Conservation (phyloP, 2,888 invertebrate species). For the Merodon equestris region DNA sequence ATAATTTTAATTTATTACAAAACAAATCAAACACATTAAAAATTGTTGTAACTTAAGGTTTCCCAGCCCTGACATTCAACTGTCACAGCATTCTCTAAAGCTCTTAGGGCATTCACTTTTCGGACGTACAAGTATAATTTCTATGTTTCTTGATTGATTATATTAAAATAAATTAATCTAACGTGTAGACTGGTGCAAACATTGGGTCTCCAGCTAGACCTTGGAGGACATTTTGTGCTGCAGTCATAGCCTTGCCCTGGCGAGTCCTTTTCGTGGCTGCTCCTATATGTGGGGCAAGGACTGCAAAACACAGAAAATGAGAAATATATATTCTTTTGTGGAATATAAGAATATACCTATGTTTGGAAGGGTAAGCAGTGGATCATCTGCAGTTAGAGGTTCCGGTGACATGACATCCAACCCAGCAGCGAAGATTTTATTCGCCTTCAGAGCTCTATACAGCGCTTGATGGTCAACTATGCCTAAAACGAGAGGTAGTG, state of each 20-base stretch:
- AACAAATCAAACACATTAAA: too few relatives aligned
- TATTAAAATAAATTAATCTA: slow-evolving; percentile 4
- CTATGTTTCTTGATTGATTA: too few relatives aligned
- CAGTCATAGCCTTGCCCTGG: slow-evolving; percentile 86
- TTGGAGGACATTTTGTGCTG: slow-evolving; percentile 89
- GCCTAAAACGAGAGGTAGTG: slow-evolving; percentile 77
- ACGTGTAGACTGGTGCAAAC: slow-evolving; percentile 80
- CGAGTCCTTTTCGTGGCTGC: slow-evolving; percentile 90
- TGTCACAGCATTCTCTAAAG: too few relatives aligned
- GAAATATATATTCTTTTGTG: too few relatives aligned
- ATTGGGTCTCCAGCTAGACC: slow-evolving; percentile 86
- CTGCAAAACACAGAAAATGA: slow-evolving; percentile 83
- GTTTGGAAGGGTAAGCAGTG: slow-evolving; percentile 87
- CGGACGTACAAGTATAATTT: too few relatives aligned
- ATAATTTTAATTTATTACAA: too few relatives aligned
- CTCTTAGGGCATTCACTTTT: too few relatives aligned
- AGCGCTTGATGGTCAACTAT: slow-evolving; percentile 90
- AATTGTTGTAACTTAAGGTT: too few relatives aligned
- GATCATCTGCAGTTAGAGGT: slow-evolving; percentile 90
- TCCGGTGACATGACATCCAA: slow-evolving; percentile 96
- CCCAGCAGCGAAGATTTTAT: slow-evolving; percentile 91
- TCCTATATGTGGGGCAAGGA: slow-evolving; percentile 91
- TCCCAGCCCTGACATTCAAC: too few relatives aligned
- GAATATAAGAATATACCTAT: slow-evolving; percentile 82
- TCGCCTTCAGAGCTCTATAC: slow-evolving; percentile 85